Base-by-base conservation (phyloP, 2,888 invertebrate genomes). In the Caenorhabditis wallacei region DNA sequence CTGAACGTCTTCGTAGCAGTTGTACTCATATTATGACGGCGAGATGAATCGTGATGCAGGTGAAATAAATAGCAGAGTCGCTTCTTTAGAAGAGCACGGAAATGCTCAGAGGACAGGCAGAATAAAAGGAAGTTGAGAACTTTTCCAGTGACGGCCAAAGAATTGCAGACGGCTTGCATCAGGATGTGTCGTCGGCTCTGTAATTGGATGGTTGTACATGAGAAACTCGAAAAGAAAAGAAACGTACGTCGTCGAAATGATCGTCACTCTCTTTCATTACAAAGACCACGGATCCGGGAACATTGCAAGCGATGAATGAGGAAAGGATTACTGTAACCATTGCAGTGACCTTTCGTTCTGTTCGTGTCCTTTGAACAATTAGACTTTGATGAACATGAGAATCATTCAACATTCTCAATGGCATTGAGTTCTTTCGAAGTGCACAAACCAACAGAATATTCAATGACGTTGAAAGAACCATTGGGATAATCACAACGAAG, bases 81-180 rank as follows among this genome's bases (percentile, higher is more conserved):
- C 51, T 85, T 80, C 37, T 82, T 80, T 20, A 88, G 82, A 66
- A 87, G 84, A 3, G 83, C 82, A 16, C 88, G 86, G 75, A 88
- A 88, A 57, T 87, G 87, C 30, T 84, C 82, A n/a, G 88, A 88
- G 0, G 87, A 86, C 13, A 86, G 84, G 63, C 87, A 88, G 78
- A 88, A 88, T 35, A 88, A 84, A 11, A 88, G 79, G 66, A 88
- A 88, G 78, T 88, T 88, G 46, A 88, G 85, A 1, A 88, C 88
- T 81, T 88, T 88, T 46, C 88, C 88, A 22, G 87, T 87, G 56
- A 85, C 83, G 0, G 87, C 71, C 59, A 88, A 54, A 8, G 82
- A 85, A 74, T 87, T 87, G 37, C 84, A 84, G 40, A 88, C 68
- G 5, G 84, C 70, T 46, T 82, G 72, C 48, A 85, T 61, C 10